Percentiles rank a stretch among this genome's conserved stretches.
Evolutionary conservation across 1,140 invertebrate species (phyloP).

Genomic region (Brachionus asplanchnoidis): DNA sequence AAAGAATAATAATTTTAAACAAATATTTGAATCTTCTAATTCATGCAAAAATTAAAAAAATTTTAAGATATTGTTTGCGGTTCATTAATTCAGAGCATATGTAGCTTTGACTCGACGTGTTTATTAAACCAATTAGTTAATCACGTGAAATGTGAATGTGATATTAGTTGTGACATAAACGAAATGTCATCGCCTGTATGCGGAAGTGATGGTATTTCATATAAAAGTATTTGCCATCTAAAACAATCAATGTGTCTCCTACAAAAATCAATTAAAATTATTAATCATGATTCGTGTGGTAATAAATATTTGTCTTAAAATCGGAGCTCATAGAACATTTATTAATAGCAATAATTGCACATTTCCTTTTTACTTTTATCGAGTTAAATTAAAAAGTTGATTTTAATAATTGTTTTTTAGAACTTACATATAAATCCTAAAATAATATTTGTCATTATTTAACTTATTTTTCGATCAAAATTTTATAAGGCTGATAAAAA

Average conservation of each 20-base stretch:
- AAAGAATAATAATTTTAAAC: too few relatives aligned
- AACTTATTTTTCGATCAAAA: neutral
- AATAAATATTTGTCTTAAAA: neutral
- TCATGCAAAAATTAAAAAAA: too few relatives aligned
- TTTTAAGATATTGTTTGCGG: neutral
- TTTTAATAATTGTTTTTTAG: neutral
- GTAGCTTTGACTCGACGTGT: neutral
- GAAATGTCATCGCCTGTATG: constrained; percentile 75
- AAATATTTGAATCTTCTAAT: too few relatives aligned
- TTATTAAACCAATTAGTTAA: neutral
- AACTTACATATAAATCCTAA: neutral
- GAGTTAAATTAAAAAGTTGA: neutral
- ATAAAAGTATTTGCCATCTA: constrained; percentile 76
- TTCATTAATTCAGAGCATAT: neutral
- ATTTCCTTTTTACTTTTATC: neutral
- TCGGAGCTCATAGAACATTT: neutral
- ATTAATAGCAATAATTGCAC: neutral
- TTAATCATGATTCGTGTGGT: constrained; percentile 32
- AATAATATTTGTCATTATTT: neutral
- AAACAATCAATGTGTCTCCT: constrained; percentile 33
- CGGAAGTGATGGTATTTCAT: constrained; percentile 74
- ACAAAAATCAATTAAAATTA: constrained; percentile 24
- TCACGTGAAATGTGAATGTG: constrained; percentile 23
- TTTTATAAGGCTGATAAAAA: neutral
- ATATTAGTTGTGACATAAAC: constrained; percentile 51